phyloP scores from a whole-genome alignment of 2,113 vertebrate species.

The Shinisaurus crocodilurus region DNA sequence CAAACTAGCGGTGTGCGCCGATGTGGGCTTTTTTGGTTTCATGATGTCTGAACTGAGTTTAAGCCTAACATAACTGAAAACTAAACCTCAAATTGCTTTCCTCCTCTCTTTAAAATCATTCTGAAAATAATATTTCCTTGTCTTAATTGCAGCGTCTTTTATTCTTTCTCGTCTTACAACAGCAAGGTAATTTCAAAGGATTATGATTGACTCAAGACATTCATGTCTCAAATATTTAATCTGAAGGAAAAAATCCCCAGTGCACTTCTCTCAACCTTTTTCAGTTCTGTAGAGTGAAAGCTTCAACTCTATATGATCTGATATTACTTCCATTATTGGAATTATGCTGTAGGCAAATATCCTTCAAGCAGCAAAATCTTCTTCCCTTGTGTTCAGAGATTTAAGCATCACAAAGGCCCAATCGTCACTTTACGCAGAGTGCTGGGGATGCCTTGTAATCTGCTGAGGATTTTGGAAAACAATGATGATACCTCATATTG shows the following conservation, averaged over 20 bases:
- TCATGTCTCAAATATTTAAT: conserved; percentile 86
- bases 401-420: conserved; percentile 58
- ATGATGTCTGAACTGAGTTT: neutral
- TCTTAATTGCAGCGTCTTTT: conserved; percentile 81
- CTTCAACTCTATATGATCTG: conserved; percentile 80
- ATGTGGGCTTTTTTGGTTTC: no score
- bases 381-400: conserved; percentile 55
- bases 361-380: conserved; percentile 74
- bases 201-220: conserved; percentile 80
- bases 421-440: conserved; percentile 60
- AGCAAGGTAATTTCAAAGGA: conserved; percentile 81
- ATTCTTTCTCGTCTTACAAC: conserved; percentile 79
- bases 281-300: conserved; percentile 78
- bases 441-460: conserved; percentile 69
- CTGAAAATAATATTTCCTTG: conserved; percentile 75
- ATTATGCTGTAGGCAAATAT: conserved; percentile 83
- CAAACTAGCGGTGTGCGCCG: no score
- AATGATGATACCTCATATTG: conserved; percentile 72
- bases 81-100: conserved; percentile 30
- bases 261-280: conserved; percentile 76
- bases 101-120: conserved; percentile 60
- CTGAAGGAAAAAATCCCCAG: conserved; percentile 81
- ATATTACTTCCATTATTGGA: conserved; percentile 84
- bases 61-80: conserved; percentile 36
- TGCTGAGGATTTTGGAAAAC: conserved; percentile 74